Conservation (phyloP, 2,113 vertebrate genomes). For the Serinus canaria region DNA sequence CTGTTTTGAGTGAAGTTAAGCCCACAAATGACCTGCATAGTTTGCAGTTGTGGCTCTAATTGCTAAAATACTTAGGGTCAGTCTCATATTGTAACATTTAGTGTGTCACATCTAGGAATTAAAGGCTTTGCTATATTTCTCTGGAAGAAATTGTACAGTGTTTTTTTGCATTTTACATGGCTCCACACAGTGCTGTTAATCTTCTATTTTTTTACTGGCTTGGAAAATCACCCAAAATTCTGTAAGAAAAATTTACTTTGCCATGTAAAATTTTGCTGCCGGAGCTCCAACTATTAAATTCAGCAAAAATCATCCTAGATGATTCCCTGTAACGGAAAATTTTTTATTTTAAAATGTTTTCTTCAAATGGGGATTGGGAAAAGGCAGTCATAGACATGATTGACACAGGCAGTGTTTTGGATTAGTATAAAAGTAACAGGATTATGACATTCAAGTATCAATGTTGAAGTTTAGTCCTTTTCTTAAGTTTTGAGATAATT, state of each 20-base stretch:
- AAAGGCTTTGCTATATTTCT: not conserved
- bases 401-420: not conserved
- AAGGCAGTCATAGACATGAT: not conserved
- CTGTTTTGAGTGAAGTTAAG: not conserved
- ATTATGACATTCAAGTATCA: not conserved
- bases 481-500: not conserved
- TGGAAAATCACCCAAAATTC: slow-evolving; percentile 40
- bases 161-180: slow-evolving; percentile 19
- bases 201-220: not conserved
- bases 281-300: not conserved
- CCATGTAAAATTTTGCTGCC: slow-evolving; percentile 15
- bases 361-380: not conserved
- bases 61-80: not conserved
- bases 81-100: not conserved
- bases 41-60: not conserved
- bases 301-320: not conserved
- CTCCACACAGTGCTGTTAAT: slow-evolving; percentile 34
- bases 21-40: not conserved
- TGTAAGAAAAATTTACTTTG: slow-evolving; percentile 30
- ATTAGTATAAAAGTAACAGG: not conserved
- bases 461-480: not conserved
- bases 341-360: not conserved
- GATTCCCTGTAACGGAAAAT: not conserved
- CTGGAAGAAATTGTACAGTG: not conserved
- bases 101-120: not conserved